These are phyloP conservation scores for Parthenolecanium corni DNA, from an alignment of 2,888 invertebrate species.

Conservation along the genomic window DNA sequence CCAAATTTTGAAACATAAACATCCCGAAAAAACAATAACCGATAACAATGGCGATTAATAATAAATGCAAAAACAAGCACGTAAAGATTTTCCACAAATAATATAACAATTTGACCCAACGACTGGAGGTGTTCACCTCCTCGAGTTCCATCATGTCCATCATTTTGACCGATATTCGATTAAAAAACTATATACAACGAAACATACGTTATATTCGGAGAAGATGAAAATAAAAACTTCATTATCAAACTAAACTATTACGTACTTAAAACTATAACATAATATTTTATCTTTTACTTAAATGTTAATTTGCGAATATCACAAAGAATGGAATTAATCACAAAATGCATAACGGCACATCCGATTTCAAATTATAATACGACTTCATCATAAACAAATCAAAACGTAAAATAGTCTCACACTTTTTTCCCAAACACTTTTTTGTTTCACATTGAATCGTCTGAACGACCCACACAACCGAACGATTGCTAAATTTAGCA, in stretches of 20 bases:
- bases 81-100: constrained; percentile 70
- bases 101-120: constrained; percentile 48
- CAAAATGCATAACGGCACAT: constrained; percentile 1
- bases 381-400: no score
- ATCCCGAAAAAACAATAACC: constrained; percentile 83
- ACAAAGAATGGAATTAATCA: constrained; percentile 1
- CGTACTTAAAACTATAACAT: no score
- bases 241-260: no score
- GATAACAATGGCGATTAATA: constrained; percentile 74
- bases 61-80: constrained; percentile 78
- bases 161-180: not conserved
- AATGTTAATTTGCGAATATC: constrained; percentile 6
- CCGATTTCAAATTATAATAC: not conserved
- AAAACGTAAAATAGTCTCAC: no score
- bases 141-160: constrained; percentile 30
- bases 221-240: no score
- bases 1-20: constrained; percentile 66
- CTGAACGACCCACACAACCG: not conserved
- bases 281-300: not conserved
- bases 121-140: constrained; percentile 38
- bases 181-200: not conserved
- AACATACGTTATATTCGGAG: no score
- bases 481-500: constrained; percentile 7
- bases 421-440: no score
- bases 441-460: not conserved